Evolutionary conservation across 2,888 invertebrate genomes (phyloP).

Genomic region (Hypercompe scribonia): DNA sequence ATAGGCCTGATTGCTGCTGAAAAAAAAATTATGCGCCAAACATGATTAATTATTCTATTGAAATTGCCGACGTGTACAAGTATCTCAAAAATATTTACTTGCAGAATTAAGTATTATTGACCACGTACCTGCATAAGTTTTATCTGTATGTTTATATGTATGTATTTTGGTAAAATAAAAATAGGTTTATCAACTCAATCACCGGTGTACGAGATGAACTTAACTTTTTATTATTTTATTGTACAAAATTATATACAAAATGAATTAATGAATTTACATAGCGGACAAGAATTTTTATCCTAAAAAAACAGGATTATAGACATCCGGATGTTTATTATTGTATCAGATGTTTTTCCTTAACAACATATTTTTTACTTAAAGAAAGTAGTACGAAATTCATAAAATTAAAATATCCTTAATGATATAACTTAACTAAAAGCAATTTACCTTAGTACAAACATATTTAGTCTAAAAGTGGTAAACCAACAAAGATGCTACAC

Average conservation of each 20-base stretch:
- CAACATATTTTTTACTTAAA: background rate
- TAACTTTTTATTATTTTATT: background rate
- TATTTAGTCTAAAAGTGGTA: background rate
- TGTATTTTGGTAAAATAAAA: background rate
- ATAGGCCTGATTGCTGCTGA: background rate
- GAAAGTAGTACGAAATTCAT: background rate
- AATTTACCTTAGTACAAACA: background rate
- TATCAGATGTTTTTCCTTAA: no score
- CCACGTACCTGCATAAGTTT: no score
- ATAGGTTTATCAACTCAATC: background rate
- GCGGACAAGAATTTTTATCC: no score
- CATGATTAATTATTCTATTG: background rate
- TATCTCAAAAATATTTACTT: no score
- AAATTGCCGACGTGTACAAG: no score
- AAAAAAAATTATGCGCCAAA: background rate
- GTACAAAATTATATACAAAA: background rate
- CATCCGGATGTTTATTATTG: no score
- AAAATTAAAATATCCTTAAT: background rate
- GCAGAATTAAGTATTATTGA: no score
- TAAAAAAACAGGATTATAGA: background rate
- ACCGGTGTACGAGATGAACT: background rate
- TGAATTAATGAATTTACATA: background rate
- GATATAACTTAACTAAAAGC: background rate
- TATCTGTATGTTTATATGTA: background rate
- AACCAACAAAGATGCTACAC: slow-evolving; percentile 57